Evolutionary conservation across 2,888 invertebrate species (phyloP), one percentile per base, ranked within the genome.

Genomic region (Cataglyphis livida): DNA sequence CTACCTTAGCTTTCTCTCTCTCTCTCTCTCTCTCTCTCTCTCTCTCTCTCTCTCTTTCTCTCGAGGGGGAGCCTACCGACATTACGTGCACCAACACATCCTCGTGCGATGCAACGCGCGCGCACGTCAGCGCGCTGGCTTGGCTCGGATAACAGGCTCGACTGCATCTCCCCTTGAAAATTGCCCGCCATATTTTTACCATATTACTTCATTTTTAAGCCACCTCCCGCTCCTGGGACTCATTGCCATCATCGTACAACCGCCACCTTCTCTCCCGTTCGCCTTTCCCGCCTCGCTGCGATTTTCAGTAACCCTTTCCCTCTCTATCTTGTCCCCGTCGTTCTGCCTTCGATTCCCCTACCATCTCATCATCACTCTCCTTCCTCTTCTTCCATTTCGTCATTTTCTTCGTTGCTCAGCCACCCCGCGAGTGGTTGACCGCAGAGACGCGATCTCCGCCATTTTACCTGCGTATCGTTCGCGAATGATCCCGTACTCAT

Each of bases 201-300:
- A 89, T 90, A 91, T 91, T 91, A 91, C 91, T 91, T 90, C 91
- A 91, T 91, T 91, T 91, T 91, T 91, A 91, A 91, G 85, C 88
- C 90, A 88, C 88, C 89, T 88, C 89, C 86, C 84, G 85, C 82
- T 74, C 38, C 21, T 57, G 48, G 64, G 38, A 73, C 83, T 75
- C 82, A 70, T 73, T 68, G 81, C 88, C 61, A 85, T 85, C 81
- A 68, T 76, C 82, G 68, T 25, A 51, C 51, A 59, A 18, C 81
- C 73, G 44, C 38, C 84, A 54, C 35, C 71, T 21, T 15, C 41
- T 78, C 62, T 64, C 74, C 84, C 86, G 51, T 57, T 70, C 71
- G 74, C 76, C 78, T 35, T 82, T 82, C 68, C 82, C 79, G 35
- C 68, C 78, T 44, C 71, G 76, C 10, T 65, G 18, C 76, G 65